phyloP scores from a whole-genome alignment of 2,797 vertebrate species.

The Stomatorhinus walkeri region DNA sequence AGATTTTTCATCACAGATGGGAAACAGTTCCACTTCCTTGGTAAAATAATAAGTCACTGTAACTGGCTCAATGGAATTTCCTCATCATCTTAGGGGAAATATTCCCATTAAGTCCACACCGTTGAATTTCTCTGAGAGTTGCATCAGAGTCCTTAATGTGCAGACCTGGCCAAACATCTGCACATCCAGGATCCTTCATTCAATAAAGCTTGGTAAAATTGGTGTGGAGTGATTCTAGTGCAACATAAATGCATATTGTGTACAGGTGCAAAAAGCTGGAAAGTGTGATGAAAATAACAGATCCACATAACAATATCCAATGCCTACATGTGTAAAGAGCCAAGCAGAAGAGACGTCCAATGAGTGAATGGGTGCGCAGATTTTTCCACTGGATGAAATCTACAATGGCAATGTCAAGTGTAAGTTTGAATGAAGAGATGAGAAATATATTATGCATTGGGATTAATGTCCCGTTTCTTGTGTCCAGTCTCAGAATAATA shows the following conservation, averaged over 20 bases:
- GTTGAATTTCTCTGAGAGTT: not conserved
- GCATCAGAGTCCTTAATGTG: not conserved
- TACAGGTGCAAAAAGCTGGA: not conserved
- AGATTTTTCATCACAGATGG: not conserved
- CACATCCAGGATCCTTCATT: not conserved
- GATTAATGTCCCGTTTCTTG: not conserved
- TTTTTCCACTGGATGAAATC: not conserved
- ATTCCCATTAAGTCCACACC: not conserved
- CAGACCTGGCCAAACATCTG: not conserved
- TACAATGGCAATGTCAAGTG: not conserved
- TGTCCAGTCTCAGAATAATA: not conserved
- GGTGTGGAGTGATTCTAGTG: not conserved
- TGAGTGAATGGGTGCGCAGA: not conserved
- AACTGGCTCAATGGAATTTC: not conserved
- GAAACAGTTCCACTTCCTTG: not conserved
- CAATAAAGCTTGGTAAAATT: not conserved
- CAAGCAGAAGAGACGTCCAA: not conserved
- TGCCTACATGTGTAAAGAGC: not conserved
- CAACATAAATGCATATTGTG: not conserved
- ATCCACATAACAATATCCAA: not conserved
- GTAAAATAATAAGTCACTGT: not conserved
- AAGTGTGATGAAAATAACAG: not conserved
- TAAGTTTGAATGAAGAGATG: not conserved
- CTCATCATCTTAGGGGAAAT: not conserved
- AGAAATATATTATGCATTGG: not conserved